These are phyloP conservation scores for Scaptomyza tumidula DNA, from an alignment of 2,888 invertebrate species.

Conservation along the genomic window DNA sequence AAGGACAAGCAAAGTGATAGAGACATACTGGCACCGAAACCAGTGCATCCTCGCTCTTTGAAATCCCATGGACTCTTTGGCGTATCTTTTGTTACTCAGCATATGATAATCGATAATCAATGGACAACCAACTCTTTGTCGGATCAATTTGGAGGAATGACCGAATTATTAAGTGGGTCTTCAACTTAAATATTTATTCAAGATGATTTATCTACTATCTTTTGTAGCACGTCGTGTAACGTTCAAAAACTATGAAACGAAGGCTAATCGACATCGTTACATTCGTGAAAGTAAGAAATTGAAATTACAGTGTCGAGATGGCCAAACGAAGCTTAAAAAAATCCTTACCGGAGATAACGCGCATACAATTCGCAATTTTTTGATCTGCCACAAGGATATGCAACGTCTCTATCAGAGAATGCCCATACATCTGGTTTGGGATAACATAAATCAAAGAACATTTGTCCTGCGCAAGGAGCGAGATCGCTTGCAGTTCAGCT, in stretches of 20 bases:
- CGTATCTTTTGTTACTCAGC: constrained; percentile 72
- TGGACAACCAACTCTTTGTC: constrained; percentile 79
- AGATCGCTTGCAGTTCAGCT: constrained; percentile 75
- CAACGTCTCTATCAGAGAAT: constrained; percentile 82
- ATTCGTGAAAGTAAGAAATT: constrained; percentile 62
- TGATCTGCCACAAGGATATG: constrained; percentile 81
- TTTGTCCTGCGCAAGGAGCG: constrained; percentile 83
- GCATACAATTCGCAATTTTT: constrained; percentile 75
- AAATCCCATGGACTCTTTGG: constrained; percentile 82
- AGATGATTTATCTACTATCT: background rate
- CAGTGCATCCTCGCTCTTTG: constrained; percentile 76
- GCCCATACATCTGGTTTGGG: constrained; percentile 80
- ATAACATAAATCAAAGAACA: constrained; percentile 83
- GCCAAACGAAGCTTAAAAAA: constrained; percentile 75
- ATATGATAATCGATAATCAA: constrained; percentile 78
- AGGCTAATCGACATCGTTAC: constrained; percentile 61
- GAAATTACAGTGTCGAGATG: constrained; percentile 77
- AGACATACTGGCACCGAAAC: constrained; percentile 65
- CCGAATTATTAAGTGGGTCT: constrained; percentile 77
- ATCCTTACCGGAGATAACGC: constrained; percentile 71
- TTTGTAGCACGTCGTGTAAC: constrained; percentile 66
- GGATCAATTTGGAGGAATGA: constrained; percentile 79
- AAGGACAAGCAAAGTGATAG: constrained; percentile 24
- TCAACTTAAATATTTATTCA: too few relatives aligned
- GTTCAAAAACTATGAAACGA: constrained; percentile 71